Evolutionary conservation across 2,113 vertebrate species (phyloP), one percentile per base, ranked within the genome.

Genomic region (Kryptolebias marmoratus): DNA sequence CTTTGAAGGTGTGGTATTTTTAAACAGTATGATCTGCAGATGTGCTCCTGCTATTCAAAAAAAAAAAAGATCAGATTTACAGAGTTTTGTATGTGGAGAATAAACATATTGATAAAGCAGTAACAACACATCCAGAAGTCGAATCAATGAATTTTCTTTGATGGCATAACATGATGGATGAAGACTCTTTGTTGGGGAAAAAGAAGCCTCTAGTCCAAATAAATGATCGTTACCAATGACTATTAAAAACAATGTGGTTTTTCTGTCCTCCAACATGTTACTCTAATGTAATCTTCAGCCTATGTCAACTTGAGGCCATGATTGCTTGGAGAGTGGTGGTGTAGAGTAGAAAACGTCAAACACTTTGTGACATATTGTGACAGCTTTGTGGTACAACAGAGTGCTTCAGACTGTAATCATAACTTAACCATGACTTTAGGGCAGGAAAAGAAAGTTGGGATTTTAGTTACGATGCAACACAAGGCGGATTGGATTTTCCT

Each of bases 361-460:
- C 77, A 82, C 82, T 79, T 78, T 73, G 82, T 80, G 86, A 90
- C 68, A 80, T 64, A 81, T 86, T 89, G 77, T 87, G 87, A 91
- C 88, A 89, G 79, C 80, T 91, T 93, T 87, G 91, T 80, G 78
- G 80, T 86, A 88, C 69, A 76, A 81, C 75, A 54, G 79, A 80
- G 87, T 76, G 83, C 85, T 84, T 84, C 82, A 82, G 76, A 79
- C 70, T 83, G 77, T 89, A 75, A 91, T 90, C 85, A 87, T 88
- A 90, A 90, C 77, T 84, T 86, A 88, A 86, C 87, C 77, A 68
- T 58, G 76, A 87, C 86, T 90, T 91, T 90, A 88, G 39, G 79
- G 48, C 75, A 61, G 47, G 15, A 85, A 83, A 58, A 32, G 22
- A 36, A 82, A 55, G 58, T 68, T 42, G 70, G 14, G 68, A 73